Percentiles rank a stretch among this genome's conserved stretches.
phyloP scores from a whole-genome alignment of 2,797 vertebrate species.

The Neosalanx taihuensis region DNA sequence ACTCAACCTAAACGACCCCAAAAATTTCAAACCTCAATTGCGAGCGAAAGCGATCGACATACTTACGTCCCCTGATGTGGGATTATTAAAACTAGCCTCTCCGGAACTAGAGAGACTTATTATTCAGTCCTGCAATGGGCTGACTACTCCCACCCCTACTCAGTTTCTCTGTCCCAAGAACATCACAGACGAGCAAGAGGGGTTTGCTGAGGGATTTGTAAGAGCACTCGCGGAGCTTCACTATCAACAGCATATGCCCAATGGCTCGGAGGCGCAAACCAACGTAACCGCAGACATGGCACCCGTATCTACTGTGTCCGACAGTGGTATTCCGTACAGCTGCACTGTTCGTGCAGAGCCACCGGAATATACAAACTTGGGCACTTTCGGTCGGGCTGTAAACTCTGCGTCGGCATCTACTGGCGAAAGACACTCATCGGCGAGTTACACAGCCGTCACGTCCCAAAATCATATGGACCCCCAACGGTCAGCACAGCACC shows the following conservation, averaged over 20 bases:
- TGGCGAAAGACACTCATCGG: conserved; percentile 57
- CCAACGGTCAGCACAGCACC: conserved; percentile 71
- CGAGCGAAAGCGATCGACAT: conserved; percentile 87
- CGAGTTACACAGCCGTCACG: conserved; percentile 49
- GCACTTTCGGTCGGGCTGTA: conserved; percentile 48
- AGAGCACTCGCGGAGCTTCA: conserved; percentile 89
- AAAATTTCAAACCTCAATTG: conserved; percentile 87
- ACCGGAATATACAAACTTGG: conserved; percentile 87
- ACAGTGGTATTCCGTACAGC: conserved; percentile 60
- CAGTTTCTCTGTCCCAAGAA: conserved; percentile 91
- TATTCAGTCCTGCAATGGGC: conserved; percentile 91
- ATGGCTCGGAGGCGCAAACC: conserved; percentile 52
- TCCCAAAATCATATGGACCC: conserved; percentile 58
- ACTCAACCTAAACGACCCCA: conserved; percentile 89
- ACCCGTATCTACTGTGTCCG: conserved; percentile 45
- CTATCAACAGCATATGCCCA: conserved; percentile 83
- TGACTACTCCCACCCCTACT: conserved; percentile 90
- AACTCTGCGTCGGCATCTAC: conserved; percentile 65
- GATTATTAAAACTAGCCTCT: conserved; percentile 89
- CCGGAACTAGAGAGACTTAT: conserved; percentile 91
- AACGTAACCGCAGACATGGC: conserved; percentile 50
- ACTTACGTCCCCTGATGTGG: conserved; percentile 90
- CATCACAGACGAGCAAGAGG: conserved; percentile 92
- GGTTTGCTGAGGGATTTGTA: conserved; percentile 91
- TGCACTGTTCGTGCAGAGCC: conserved; percentile 77